Percentiles rank a stretch among this genome's conserved stretches.
phyloP scores from a whole-genome alignment of 2,797 vertebrate species.

The Poeciliopsis paucimaculata region DNA sequence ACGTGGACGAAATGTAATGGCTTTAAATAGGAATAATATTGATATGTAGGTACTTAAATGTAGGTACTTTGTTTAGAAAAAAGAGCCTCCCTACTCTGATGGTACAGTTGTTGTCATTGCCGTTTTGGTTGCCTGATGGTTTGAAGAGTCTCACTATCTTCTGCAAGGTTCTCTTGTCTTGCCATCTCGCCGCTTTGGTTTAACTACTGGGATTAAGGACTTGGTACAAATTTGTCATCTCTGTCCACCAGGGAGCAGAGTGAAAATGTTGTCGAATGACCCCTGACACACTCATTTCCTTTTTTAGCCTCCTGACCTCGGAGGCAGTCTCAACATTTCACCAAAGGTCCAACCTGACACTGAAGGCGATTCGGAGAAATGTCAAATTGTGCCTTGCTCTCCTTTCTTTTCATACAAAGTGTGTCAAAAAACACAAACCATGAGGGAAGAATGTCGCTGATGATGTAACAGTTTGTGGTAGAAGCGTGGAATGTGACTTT shows the following conservation, averaged over 20 bases:
- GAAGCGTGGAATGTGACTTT: background rate
- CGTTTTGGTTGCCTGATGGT: background rate
- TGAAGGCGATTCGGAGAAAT: background rate
- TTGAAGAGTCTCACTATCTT: background rate
- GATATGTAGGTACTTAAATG: background rate
- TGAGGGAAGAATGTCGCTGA: background rate
- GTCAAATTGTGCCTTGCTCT: background rate
- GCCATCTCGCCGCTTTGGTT: background rate
- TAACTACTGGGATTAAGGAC: conserved; percentile 23
- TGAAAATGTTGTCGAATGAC: conserved; percentile 39
- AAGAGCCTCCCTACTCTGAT: background rate
- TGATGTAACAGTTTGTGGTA: background rate
- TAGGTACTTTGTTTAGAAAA: background rate
- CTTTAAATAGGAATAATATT: background rate
- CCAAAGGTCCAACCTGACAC: conserved; percentile 27
- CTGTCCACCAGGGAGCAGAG: conserved; percentile 14
- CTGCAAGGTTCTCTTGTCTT: background rate
- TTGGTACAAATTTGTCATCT: conserved; percentile 14
- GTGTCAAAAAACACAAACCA: background rate
- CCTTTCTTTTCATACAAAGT: background rate
- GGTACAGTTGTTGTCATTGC: background rate
- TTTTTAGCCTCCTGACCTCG: background rate
- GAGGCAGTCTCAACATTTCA: conserved; percentile 7
- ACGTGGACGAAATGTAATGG: background rate
- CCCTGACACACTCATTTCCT: background rate